Evolutionary conservation across 53 echinoderm and acorn worm species (phyloP).

Genomic region (Astropecten irregularis): DNA sequence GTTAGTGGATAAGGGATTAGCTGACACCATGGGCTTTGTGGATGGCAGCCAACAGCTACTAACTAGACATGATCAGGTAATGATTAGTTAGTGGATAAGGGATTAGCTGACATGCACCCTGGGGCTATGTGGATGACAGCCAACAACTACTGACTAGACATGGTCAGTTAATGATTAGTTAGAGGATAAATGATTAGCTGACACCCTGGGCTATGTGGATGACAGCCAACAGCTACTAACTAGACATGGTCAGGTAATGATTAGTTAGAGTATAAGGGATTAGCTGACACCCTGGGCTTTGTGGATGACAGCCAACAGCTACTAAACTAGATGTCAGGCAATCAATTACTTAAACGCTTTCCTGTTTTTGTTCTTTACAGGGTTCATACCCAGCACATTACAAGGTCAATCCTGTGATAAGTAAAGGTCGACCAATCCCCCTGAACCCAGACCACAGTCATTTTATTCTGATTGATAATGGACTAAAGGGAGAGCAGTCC

Average conservation of each 20-base stretch:
- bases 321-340: too few species aligned
- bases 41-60: too few species aligned
- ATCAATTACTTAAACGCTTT: neutral
- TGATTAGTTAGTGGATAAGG: too few species aligned
- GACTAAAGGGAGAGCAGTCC: constrained; percentile 56
- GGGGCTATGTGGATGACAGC: constrained; percentile 77
- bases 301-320: too few species aligned
- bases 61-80: too few species aligned
- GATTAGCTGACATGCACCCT: constrained; percentile 79
- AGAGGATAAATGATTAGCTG: constrained; percentile 29
- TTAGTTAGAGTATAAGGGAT: too few species aligned
- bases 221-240: constrained; percentile 69
- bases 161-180: constrained; percentile 45
- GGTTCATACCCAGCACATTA: constrained; percentile 71
- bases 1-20: too few species aligned
- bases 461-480: constrained; percentile 79
- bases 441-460: constrained; percentile 92
- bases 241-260: constrained; percentile 66
- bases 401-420: constrained; percentile 75
- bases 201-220: constrained; percentile 82
- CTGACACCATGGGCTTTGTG: too few species aligned
- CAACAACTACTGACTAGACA: constrained; percentile 68
- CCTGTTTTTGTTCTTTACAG: constrained; percentile 24
- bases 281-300: too few species aligned
- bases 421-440: constrained; percentile 72